Conservation (phyloP, 2,797 vertebrate species). For the Chaetophractus vellerosus region DNA sequence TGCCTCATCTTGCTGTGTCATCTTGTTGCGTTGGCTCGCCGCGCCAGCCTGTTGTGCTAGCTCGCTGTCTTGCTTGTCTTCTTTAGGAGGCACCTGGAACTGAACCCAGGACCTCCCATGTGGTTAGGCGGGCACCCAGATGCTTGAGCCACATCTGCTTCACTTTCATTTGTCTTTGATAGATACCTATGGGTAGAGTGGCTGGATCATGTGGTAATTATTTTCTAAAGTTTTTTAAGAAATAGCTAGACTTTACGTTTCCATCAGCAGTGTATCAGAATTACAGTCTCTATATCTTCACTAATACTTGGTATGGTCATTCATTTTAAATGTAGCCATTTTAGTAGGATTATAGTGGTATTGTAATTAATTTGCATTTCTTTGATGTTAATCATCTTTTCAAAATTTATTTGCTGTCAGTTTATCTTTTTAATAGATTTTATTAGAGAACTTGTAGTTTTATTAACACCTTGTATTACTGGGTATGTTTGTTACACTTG, state of each 20-base stretch:
- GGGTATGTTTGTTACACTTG: too few species aligned
- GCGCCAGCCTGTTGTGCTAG: too few species aligned
- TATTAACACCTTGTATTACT: too few species aligned
- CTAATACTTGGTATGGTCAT: not conserved
- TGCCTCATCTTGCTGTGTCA: too few species aligned
- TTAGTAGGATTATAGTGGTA: not conserved
- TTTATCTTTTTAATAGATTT: conserved; percentile 4
- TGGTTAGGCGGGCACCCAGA: too few species aligned
- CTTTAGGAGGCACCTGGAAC: too few species aligned
- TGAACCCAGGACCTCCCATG: too few species aligned
- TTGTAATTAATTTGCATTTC: conserved; percentile 54
- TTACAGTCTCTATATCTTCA: not conserved
- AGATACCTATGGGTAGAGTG: not conserved
- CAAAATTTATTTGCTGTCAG: not conserved
- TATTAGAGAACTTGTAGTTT: too few species aligned
- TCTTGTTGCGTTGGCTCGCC: too few species aligned
- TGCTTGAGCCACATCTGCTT: too few species aligned
- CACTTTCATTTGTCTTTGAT: too few species aligned
- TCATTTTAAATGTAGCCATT: not conserved
- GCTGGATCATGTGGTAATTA: not conserved
- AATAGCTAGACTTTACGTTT: conserved; percentile 17
- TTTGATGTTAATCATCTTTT: conserved; percentile 10
- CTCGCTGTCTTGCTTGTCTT: too few species aligned
- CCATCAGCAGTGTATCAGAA: not conserved
- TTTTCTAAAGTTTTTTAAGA: conserved; percentile 19